Conservation (phyloP, 2,888 invertebrate species). For the Drosophila fulvimacula region DNA sequence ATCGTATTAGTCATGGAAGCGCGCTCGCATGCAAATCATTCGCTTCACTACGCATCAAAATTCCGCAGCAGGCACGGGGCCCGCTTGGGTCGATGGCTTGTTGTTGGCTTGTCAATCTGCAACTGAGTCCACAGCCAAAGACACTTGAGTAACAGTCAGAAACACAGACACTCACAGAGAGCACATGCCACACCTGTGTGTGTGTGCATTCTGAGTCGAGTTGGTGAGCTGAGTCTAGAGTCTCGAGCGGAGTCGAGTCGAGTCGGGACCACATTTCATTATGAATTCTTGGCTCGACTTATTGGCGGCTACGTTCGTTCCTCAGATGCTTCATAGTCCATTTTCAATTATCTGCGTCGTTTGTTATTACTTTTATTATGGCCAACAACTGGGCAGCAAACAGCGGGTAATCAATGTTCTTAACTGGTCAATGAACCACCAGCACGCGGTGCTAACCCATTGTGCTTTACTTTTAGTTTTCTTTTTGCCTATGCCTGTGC, state of each 20-base stretch:
- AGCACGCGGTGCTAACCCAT: conserved; percentile 50
- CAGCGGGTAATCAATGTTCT: conserved; percentile 79
- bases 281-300: conserved; percentile 63
- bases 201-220: conserved; percentile 50
- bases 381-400: conserved; percentile 48
- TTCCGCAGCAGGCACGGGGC: conserved; percentile 57
- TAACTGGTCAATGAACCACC: conserved; percentile 81
- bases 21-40: conserved; percentile 75
- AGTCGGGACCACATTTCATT: conserved; percentile 58
- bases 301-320: conserved; percentile 43
- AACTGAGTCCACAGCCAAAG: conserved; percentile 39
- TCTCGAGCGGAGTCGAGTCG: conserved; percentile 13
- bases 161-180: conserved; percentile 20
- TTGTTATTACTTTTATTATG: conserved; percentile 80
- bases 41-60: conserved; percentile 74
- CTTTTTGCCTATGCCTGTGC: conserved; percentile 27
- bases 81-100: conserved; percentile 49
- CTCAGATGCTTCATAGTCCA: conserved; percentile 70
- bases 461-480: conserved; percentile 56
- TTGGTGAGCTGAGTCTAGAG: conserved; percentile 10
- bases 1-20: conserved; percentile 78
- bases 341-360: conserved; percentile 79
- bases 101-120: conserved; percentile 68
- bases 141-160: conserved; percentile 32
- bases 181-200: conserved; percentile 18